A percentile compares a stretch with the other conserved stretches of the same genome.
phyloP scores from a whole-genome alignment of 2,888 invertebrate species.

The Adelognathus sp. region DNA sequence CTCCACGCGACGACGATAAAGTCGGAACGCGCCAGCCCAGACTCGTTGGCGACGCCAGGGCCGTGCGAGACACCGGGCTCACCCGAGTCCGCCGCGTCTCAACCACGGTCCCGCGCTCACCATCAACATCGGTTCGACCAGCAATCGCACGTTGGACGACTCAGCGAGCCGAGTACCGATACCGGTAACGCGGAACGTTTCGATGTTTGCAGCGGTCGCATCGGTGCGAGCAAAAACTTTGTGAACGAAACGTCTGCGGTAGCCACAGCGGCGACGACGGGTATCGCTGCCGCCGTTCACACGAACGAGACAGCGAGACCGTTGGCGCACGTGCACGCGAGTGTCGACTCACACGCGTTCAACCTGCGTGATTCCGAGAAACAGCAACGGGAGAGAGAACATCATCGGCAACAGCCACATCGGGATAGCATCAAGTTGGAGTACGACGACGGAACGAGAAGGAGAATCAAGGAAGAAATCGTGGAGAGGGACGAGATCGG shows the following conservation, averaged over 20 bases:
- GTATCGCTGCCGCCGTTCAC: constrained; percentile 67
- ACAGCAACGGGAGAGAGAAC: constrained; percentile 60
- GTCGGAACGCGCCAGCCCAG: constrained; percentile 76
- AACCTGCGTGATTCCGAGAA: constrained; percentile 68
- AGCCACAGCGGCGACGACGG: constrained; percentile 56
- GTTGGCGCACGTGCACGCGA: constrained; percentile 66
- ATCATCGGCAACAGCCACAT: constrained; percentile 38
- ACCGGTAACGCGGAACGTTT: constrained; percentile 23
- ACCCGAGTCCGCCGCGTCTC: constrained; percentile 59
- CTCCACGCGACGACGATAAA: constrained; percentile 77
- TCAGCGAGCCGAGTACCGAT: constrained; percentile 21
- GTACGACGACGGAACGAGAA: constrained; percentile 43
- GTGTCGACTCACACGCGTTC: constrained; percentile 64
- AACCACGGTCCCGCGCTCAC: constrained; percentile 62
- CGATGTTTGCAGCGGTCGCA: constrained; percentile 26
- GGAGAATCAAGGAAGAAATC: constrained; percentile 53
- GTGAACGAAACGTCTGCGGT: constrained; percentile 26
- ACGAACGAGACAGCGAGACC: constrained; percentile 66
- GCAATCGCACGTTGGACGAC: constrained; percentile 38
- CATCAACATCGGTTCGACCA: constrained; percentile 46
- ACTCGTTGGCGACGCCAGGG: constrained; percentile 79
- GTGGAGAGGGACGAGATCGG: constrained; percentile 41
- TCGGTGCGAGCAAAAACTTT: constrained; percentile 27
- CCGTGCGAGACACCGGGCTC: constrained; percentile 70
- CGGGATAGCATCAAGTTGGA: constrained; percentile 42